Evolutionary conservation across 2,888 invertebrate genomes (phyloP).

Genomic region (Lacanobia wlatinum): DNA sequence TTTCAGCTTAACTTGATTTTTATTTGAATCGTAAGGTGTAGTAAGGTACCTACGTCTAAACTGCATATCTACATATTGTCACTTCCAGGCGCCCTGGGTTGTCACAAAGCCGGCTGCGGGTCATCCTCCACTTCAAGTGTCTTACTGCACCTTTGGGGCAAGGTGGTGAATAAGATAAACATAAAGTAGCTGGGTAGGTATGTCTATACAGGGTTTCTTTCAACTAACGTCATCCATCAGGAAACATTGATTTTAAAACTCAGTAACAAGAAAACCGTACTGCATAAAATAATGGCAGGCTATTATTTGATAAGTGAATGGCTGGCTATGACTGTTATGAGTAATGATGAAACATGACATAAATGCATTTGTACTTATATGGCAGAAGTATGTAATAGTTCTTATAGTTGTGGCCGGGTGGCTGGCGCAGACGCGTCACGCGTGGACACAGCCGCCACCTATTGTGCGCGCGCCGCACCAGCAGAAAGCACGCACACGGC

Average conservation of each 20-base stretch:
- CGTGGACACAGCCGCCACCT: conserved; percentile 73
- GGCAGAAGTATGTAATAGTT: conserved; percentile 8
- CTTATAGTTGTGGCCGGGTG: background rate
- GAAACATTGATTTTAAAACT: conserved; percentile 3
- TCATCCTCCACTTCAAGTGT: too few species aligned
- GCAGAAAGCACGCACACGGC: conserved; percentile 64
- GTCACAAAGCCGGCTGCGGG: background rate
- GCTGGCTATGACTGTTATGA: conserved; percentile 1
- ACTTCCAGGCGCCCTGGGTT: background rate
- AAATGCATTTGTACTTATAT: conserved; percentile 4
- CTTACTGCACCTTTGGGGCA: too few species aligned
- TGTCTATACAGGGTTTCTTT: background rate
- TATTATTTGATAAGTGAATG: background rate
- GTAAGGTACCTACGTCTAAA: too few species aligned
- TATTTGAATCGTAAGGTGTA: too few species aligned
- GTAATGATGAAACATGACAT: conserved; percentile 1
- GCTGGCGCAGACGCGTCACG: background rate
- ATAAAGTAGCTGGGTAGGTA: too few species aligned
- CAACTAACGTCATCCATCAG: background rate
- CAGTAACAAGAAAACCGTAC: background rate
- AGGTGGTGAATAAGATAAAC: too few species aligned
- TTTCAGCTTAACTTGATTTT: too few species aligned
- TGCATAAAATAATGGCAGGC: background rate
- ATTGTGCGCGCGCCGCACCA: conserved; percentile 44
- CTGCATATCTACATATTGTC: too few species aligned